These are phyloP conservation scores for Colostygia pectinataria DNA, from an alignment of 2,888 invertebrate species.

Conservation along the genomic window DNA sequence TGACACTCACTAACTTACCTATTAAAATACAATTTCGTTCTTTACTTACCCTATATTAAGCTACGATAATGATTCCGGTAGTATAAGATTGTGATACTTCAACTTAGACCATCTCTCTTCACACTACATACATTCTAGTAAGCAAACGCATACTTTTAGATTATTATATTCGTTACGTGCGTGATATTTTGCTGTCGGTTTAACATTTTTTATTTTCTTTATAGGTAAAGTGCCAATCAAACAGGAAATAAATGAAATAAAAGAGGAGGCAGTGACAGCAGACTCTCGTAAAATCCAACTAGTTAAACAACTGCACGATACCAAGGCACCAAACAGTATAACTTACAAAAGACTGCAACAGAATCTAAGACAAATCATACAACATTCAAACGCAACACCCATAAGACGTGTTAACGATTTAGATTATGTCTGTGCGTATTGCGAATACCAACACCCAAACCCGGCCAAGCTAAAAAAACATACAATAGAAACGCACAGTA, in stretches of 20 bases:
- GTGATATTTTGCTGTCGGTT: conserved; percentile 1
- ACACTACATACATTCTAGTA: background rate
- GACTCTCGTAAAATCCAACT: conserved; percentile 10
- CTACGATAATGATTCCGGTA: too few species aligned
- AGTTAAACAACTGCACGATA: conserved; percentile 9
- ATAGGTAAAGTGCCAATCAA: conserved; percentile 18
- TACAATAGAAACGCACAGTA: conserved; percentile 28
- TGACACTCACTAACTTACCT: too few species aligned
- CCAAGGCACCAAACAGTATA: conserved; percentile 8
- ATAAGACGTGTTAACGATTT: conserved; percentile 22
- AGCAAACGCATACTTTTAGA: background rate
- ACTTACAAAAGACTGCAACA: conserved; percentile 20
- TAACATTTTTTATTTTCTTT: conserved; percentile 20
- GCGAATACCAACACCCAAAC: conserved; percentile 19
- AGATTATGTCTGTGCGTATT: conserved; percentile 35
- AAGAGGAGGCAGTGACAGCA: conserved; percentile 1
- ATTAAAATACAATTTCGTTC: too few species aligned
- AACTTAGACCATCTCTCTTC: too few species aligned
- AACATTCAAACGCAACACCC: conserved; percentile 36
- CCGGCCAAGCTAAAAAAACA: conserved; percentile 31
- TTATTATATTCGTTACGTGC: background rate
- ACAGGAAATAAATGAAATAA: conserved; percentile 11
- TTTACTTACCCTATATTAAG: too few species aligned
- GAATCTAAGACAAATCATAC: conserved; percentile 14
- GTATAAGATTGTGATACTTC: too few species aligned